These are phyloP conservation scores for Synergus laeviventris DNA, from an alignment of 2,888 invertebrate species.

Conservation along the genomic window DNA sequence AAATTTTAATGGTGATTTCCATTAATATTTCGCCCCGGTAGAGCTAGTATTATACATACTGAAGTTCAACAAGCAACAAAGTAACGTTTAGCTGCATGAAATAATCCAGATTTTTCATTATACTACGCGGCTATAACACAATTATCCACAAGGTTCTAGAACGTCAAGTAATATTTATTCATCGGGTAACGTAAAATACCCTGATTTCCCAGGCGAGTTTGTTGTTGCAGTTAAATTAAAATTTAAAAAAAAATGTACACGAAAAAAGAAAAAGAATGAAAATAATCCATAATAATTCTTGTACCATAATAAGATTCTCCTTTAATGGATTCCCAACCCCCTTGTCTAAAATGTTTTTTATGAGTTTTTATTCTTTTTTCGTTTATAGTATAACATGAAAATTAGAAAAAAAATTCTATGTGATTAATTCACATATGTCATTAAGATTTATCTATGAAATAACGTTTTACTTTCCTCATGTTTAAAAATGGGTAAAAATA, in stretches of 20 bases:
- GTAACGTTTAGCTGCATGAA: conserved; percentile 6
- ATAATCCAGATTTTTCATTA: conserved; percentile 34
- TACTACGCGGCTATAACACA: neutral
- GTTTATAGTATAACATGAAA: no score
- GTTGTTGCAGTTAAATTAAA: conserved; percentile 23
- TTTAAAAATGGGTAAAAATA: neutral
- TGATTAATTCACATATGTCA: no score
- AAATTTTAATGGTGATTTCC: neutral
- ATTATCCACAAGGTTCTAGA: neutral
- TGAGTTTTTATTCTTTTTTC: no score
- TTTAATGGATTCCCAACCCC: neutral
- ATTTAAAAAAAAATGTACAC: conserved; percentile 11
- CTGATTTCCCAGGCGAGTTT: conserved; percentile 43
- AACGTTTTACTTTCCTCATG: no score
- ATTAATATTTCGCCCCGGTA: neutral
- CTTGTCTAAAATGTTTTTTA: no score
- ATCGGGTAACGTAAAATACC: conserved; percentile 32
- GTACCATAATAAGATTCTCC: neutral
- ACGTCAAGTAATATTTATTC: conserved; percentile 40
- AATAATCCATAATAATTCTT: neutral
- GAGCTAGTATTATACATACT: neutral
- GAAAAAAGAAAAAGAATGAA: neutral
- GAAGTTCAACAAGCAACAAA: neutral
- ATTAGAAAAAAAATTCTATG: no score
- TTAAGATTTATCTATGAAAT: no score